Evolutionary conservation across 2,888 invertebrate genomes (phyloP), one percentile per base, ranked within the genome.

Genomic region (Microctonus hyperodae): DNA sequence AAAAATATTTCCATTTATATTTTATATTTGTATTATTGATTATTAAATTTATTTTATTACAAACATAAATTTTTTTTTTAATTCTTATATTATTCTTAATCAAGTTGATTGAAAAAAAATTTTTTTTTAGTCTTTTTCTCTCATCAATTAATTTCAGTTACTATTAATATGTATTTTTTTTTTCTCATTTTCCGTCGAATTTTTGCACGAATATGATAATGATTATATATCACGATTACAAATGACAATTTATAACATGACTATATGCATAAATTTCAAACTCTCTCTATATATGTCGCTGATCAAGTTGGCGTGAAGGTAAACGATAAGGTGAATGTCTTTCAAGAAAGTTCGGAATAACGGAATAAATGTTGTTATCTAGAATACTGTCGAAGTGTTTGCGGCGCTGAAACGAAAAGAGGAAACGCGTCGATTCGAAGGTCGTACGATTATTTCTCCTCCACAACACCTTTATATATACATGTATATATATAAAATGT

Each of bases 371-470:
- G 44, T 37, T 37, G 37, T 16, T 44, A 44, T 44, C 44, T 44
- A 44, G 44, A 44, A 44, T 44, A 44, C 44, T 44, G 44, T 44
- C 44, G 44, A 44, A 44, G 44, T 44, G 40, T 44, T 44, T 44
- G 44, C 44, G 44, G 44, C 44, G 16, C 9, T 44, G 44, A 44
- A 44, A 44, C 44, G 44, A 44, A 44, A 44, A 44, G 44, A 44
- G 44, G 44, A 44, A 44, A 44, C 44, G 9, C 44, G 16, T 44
- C 44, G 44, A 16, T 6, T 16, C 44, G 44, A 44, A 44, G 44
- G 44, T 44, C 44, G 44, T 44, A 44, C 20, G 44, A 44, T 44
- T 44, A 44, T 44, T 44, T 44, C 44, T 44, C 44, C 7, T 44
- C 44, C 44, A 3, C 7, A 44, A 44, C 44, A 16, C 44, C 16